Base-by-base conservation (phyloP, 2,797 vertebrate species). In the Silurus aristotelis region DNA sequence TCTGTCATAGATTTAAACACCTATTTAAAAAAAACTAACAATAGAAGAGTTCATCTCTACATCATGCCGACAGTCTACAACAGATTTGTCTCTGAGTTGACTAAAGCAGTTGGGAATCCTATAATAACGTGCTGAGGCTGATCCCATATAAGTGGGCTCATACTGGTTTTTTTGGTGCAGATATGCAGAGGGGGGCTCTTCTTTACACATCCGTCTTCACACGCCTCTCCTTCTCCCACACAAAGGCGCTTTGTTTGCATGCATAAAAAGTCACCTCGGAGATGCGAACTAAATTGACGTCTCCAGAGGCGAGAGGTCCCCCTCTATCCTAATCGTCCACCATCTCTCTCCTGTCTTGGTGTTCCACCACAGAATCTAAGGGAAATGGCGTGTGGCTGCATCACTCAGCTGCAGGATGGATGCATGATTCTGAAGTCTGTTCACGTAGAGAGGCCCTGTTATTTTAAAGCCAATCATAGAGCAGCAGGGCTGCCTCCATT, bases 251-350 rank as follows among this genome's bases (percentile, higher is more conserved):
- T 94, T 95, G 94, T 95, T 92, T 92, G 93, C 89, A 91, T 93
- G 91, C 91, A 91, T 90, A 91, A 91, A 89, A 58, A 89, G 91
- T 94, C 91, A 91, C 94, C 93, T 88, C 92, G 91, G 94, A 92
- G 94, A 95, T 90, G 91, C 89, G 88, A 94, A 95, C 94, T 93
- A 93, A 95, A 94, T 92, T 94, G 94, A 94, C 93, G 92, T 93
- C 93, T 93, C 91, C 89, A 88, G 89, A 89, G 87, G 89, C 89
- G 89, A 92, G 90, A 88, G 90, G 73, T 60, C 56, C 85, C 85
- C 84, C 75, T 87, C 88, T 83, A 76, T 61, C 76, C 43, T 70
- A 14, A 88, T 87, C 78, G 79, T 80, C 82, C 80, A 64, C 52
- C 80, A 38, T 93, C 93, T 85, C 84, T 58, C 80, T 61, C 85